phyloP scores from a whole-genome alignment of 2,797 vertebrate genomes.

The Falco biarmicus region DNA sequence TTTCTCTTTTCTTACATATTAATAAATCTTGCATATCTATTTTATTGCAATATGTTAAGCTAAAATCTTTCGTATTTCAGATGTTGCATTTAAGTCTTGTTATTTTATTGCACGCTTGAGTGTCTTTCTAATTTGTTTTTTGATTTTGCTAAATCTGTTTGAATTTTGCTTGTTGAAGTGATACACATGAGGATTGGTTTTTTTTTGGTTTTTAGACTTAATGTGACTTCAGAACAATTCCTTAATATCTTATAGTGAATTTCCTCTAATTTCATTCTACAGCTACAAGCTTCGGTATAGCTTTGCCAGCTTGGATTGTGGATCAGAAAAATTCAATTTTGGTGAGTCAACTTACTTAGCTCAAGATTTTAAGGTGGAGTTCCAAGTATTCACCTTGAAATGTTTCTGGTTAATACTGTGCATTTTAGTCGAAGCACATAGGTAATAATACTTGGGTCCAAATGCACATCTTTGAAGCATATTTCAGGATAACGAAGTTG shows the following conservation, averaged over 20 bases:
- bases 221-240: neutral
- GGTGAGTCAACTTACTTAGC: conserved; percentile 76
- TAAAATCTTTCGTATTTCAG: neutral
- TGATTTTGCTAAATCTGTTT: neutral
- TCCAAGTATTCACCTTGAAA: neutral
- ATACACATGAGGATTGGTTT: neutral
- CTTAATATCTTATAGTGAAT: neutral
- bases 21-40: neutral
- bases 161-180: neutral
- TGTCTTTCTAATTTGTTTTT: neutral
- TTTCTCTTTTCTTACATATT: neutral
- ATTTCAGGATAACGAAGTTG: neutral
- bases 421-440: neutral
- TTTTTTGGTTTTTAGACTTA: neutral
- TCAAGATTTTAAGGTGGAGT: neutral
- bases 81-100: neutral
- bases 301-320: conserved; percentile 98
- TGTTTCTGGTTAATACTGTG: neutral
- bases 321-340: conserved; percentile 99
- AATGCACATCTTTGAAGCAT: neutral
- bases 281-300: conserved; percentile 98
- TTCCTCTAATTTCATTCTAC: neutral
- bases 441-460: neutral
- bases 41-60: neutral
- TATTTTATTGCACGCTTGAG: neutral